Percentiles rank a stretch among this genome's conserved stretches.
Conservation (phyloP, 92 coral and sea anemone genomes). For the Siderastrea siderea region DNA sequence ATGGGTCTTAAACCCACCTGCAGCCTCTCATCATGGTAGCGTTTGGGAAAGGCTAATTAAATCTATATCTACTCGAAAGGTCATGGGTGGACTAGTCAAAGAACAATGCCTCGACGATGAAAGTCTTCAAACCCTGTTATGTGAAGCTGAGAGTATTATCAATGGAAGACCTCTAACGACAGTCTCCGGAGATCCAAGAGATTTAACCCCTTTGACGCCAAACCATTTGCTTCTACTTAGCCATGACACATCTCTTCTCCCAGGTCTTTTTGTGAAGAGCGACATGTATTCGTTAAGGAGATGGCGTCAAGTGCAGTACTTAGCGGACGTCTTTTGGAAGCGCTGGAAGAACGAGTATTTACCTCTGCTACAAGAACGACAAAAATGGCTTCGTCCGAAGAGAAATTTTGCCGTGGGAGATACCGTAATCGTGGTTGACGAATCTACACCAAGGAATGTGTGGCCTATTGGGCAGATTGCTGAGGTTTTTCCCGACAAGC, state of each 20-base stretch:
- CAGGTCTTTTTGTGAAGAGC: constrained; percentile 24
- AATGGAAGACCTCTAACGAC: constrained; percentile 39
- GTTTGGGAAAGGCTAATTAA: no score
- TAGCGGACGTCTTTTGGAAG: constrained; percentile 36
- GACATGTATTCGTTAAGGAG: constrained; percentile 7
- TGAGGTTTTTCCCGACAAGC: constrained; percentile 29
- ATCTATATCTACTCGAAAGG: no score
- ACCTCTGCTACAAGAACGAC: constrained; percentile 35
- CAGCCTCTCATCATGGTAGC: constrained; percentile 19
- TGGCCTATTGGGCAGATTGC: constrained; percentile 37
- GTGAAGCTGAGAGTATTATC: constrained; percentile 33
- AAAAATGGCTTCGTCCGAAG: constrained; percentile 35
- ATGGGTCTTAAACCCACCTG: constrained; percentile 20
- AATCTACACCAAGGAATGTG: constrained; percentile 7
- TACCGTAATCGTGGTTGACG: constrained; percentile 30
- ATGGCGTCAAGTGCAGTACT: constrained; percentile 16
- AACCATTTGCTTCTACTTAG: constrained; percentile 36
- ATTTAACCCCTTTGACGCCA: constrained; percentile 35
- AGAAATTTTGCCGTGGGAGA: constrained; percentile 39
- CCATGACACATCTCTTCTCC: constrained; percentile 15
- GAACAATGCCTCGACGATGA: constrained; percentile 41
- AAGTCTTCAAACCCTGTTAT: constrained; percentile 9
- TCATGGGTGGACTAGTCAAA: neutral
- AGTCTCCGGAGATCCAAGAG: constrained; percentile 29
- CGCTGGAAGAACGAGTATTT: constrained; percentile 47